Conservation (phyloP, 2,113 vertebrate genomes). For the Onychorhynchus coronatus region DNA sequence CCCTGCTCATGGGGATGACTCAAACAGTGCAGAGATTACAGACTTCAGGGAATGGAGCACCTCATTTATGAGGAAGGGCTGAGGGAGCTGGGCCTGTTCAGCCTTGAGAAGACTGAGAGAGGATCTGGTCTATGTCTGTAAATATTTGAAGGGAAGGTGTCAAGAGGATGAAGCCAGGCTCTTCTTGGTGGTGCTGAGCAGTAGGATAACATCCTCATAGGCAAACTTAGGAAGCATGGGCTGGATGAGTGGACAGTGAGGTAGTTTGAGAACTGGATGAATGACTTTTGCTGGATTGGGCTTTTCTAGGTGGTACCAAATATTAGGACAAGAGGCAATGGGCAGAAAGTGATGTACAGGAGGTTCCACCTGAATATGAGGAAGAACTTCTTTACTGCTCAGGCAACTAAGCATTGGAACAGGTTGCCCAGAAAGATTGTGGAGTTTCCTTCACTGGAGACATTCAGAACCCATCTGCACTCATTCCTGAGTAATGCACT, state of each 20-base stretch:
- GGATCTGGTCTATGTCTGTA: background rate
- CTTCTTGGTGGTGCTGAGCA: background rate
- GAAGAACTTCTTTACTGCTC: background rate
- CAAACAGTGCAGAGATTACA: background rate
- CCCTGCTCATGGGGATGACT: background rate
- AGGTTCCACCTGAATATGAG: background rate
- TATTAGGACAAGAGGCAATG: background rate
- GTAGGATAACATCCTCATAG: background rate
- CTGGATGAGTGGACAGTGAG: no score
- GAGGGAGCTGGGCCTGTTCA: background rate
- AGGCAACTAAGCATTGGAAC: background rate
- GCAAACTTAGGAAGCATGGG: no score
- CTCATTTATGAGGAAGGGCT: background rate
- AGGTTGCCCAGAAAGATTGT: background rate
- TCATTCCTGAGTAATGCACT: rapidly evolving
- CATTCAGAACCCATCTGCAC: background rate
- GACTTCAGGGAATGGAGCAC: background rate
- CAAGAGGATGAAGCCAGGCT: background rate
- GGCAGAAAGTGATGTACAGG: background rate
- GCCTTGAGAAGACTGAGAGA: background rate
- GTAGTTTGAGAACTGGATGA: no score
- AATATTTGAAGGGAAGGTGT: background rate
- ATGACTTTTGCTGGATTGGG: no score
- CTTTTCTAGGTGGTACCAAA: background rate
- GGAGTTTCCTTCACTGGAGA: background rate